Evolutionary conservation across 2,888 invertebrate genomes (phyloP), one percentile per base, ranked within the genome.

Genomic region (Mamestra brassicae): DNA sequence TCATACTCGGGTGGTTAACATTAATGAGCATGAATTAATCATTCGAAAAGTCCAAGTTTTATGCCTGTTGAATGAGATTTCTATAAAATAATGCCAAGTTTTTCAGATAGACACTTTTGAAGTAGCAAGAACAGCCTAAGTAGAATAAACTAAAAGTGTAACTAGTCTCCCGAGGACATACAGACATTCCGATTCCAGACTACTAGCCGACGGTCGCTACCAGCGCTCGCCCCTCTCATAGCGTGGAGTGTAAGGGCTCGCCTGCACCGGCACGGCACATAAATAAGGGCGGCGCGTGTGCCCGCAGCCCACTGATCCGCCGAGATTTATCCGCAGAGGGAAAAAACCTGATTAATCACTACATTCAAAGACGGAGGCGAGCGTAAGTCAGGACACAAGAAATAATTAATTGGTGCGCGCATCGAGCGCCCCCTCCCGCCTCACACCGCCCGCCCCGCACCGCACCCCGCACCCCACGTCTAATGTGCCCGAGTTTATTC

Each of bases 271-370:
- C 58, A 60, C 62, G 78, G 80, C 85, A 89, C 89, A 91, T 93
- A 91, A 91, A 92, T 92, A 92, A 90, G 88, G 78, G 66, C 71
- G 69, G 74, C 81, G 76, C 83, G 62, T 72, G 71, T 62, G 62
- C 60, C 63, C 76, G 76, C 71, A 64, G 77, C 78, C 83, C 73
- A 70, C 63, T 85, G 76, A 85, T 85, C 87, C 85, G 77, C 83
- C 79, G 88, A 92, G 91, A 93, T 93, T 93, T 93, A 93, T 92
- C 90, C 83, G 83, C 52, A 66, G 63, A 67, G 80, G 88, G 89
- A 93, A 94, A 94, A 94, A 94, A 93, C 92, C 93, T 93, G 93
- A 94, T 94, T 94, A 94, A 94, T 94, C 91, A 91, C 93, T 91
- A 91, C 93, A 92, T 92, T 91, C 92, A 91, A 93, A 93, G 93